phyloP scores from a whole-genome alignment of 2,113 vertebrate species.

The Edolisoma coerulescens region DNA sequence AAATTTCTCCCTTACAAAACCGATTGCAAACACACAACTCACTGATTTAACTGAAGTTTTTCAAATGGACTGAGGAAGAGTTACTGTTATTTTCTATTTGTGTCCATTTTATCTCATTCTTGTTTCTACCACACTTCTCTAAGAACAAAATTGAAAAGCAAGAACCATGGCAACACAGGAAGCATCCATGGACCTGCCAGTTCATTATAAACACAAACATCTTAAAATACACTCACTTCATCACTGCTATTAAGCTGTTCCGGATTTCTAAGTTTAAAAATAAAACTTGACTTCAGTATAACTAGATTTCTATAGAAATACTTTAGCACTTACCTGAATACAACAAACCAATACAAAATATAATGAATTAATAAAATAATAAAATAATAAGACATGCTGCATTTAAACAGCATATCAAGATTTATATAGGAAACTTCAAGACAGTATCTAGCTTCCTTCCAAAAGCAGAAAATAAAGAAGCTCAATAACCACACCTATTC shows the following conservation, averaged over 20 bases:
- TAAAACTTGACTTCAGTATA: not conserved
- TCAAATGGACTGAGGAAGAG: not conserved
- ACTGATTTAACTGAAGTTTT: not conserved
- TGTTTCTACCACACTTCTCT: not conserved
- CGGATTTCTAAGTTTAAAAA: not conserved
- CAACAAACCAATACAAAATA: not conserved
- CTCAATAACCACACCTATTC: not conserved
- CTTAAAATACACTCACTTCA: not conserved
- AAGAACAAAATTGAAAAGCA: not conserved
- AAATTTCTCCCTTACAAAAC: not conserved
- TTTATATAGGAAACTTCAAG: not conserved
- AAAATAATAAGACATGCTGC: not conserved
- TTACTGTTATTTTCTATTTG: not conserved
- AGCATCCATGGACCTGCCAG: not conserved
- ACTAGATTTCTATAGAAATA: not conserved
- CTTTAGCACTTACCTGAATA: not conserved
- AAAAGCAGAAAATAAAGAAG: not conserved
- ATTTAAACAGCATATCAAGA: not conserved
- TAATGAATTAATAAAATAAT: not conserved
- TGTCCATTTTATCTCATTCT: not conserved
- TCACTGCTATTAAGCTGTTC: not conserved
- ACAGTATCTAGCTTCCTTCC: not conserved
- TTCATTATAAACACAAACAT: not conserved
- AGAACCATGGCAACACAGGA: not conserved
- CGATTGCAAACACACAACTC: not conserved